Evolutionary conservation across 2,888 invertebrate species (phyloP), one percentile per base, ranked within the genome.

Genomic region (Cerceris ruficornis): DNA sequence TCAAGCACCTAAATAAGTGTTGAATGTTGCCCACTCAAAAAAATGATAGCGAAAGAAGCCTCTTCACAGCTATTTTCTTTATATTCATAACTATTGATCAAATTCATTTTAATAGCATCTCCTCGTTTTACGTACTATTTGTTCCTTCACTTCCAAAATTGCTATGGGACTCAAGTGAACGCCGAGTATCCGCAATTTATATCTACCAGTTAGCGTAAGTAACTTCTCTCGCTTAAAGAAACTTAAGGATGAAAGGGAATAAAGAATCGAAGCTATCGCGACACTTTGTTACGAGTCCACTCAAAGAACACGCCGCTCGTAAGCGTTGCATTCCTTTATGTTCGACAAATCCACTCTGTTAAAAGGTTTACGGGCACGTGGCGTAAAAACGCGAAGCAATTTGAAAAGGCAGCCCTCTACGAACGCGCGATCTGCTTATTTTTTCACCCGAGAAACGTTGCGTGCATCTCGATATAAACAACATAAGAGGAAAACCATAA

Each of bases 191-290:
- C 5, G 46, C 46, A 46, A 7, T 52, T 52, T 52, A 2, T 13
- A 11, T 7, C 14, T 52, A n/a, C 5, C 52, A 46, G 2, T 52
- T 52, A 13, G n/a, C 5, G 7, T 52, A 52, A 52, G 52, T n/a
- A 52, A 52, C 55, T 54, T 55, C 54, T 55, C 75, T 70, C 55
- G 57, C 72, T 76, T 50, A 64, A 28, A 28, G 28, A 58, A 59
- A 71, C n/a, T 9, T 52, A 28, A 28, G 17, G 64, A 13, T 55
- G 66, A 80, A 77, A 80, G 65, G 74, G 57, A 57, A 55, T 17
- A 62, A 60, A 71, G 66, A 81, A 81, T 81, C 71, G 81, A 80
- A 77, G 77, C 64, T 81, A 77, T 81, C 61, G 59, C 72, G 54
- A 62, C 59, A 50, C 69, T 52, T 55, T 60, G 55, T 65, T 60